Evolutionary conservation across 2,888 invertebrate species (phyloP), one percentile per base, ranked within the genome.

Genomic region (Dugesia japonica): DNA sequence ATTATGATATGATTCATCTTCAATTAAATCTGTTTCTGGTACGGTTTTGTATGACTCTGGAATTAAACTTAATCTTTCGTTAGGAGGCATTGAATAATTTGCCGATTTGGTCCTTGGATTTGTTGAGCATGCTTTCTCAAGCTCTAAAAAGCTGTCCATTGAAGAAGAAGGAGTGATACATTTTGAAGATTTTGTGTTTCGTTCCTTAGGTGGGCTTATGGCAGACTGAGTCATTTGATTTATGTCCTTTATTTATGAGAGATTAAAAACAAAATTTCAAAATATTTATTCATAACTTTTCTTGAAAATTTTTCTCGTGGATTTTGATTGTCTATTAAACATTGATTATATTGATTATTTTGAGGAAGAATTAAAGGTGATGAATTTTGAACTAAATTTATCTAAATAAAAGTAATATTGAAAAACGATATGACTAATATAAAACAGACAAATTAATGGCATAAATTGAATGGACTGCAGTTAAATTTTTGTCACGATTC

Each of bases 91-190:
- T 15, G 72, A 26, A 42, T 26, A 28, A 42, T 28, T 26, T 1
- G 31, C 31, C 1, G 38, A 74, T n/a, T 38, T 31, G 4, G 42
- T 26, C 17, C 38, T 26, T 4, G 33, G 33, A 26, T 26, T 31
- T 26, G 74, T 26, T 20, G 33, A 33, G 26, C 74, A 74, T 4
- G 74, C 74, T 17, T 31, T 31, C 71, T 74, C 74, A 7, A 74
- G 13, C 42, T 38, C 33, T 31, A 74, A 26, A 20, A 74, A 74
- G 26, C 28, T 33, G 26, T 74, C 31, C 26, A 74, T 26, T 7
- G 74, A 74, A 9, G 74, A 74, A 1, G 28, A 26, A 7, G 56
- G 56, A n/a, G 56, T 56, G 17, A 56, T 56, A n/a, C 56, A 56
- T n/a, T 56, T 56, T 4, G 1, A 9, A 4, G 56, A 56, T 56